Percentiles rank a stretch among this genome's conserved stretches.
phyloP scores from a whole-genome alignment of 1,140 invertebrate species.

The Phenacoccus solenopsis region DNA sequence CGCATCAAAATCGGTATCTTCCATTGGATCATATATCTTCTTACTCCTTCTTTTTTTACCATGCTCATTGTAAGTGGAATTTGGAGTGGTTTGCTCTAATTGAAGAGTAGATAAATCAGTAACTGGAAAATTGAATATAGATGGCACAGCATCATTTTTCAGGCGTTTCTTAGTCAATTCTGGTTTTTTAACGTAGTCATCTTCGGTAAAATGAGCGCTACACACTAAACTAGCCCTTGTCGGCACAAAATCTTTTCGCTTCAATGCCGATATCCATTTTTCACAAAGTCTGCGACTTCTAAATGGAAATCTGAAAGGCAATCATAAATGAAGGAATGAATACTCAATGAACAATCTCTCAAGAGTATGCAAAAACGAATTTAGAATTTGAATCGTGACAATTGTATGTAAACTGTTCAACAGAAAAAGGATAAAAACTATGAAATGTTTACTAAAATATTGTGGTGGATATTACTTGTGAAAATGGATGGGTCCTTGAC shows the following conservation, averaged over 20 bases:
- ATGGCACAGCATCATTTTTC: background rate
- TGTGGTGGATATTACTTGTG: no score
- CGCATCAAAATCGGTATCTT: background rate
- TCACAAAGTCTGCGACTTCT: background rate
- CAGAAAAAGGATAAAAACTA: no score
- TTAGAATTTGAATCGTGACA: no score
- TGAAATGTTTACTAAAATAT: no score
- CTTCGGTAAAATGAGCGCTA: slow-evolving; percentile 6
- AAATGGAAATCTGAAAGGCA: background rate
- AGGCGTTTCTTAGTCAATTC: slow-evolving; percentile 7
- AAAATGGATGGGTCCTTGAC: background rate
- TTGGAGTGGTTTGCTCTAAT: background rate
- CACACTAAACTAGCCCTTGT: slow-evolving; percentile 6
- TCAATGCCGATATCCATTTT: slow-evolving; percentile 11
- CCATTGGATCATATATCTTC: background rate
- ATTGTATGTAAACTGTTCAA: no score
- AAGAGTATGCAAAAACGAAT: background rate
- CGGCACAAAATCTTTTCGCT: slow-evolving; percentile 6
- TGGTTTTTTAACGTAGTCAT: background rate
- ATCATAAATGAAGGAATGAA: no score
- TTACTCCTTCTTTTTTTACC: background rate
- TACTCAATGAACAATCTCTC: background rate
- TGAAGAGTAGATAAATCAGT: background rate
- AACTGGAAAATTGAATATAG: slow-evolving; percentile 9
- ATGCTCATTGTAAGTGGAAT: background rate